Conservation (phyloP, 2,888 invertebrate genomes). For the Disparrhopalites patrizii region DNA sequence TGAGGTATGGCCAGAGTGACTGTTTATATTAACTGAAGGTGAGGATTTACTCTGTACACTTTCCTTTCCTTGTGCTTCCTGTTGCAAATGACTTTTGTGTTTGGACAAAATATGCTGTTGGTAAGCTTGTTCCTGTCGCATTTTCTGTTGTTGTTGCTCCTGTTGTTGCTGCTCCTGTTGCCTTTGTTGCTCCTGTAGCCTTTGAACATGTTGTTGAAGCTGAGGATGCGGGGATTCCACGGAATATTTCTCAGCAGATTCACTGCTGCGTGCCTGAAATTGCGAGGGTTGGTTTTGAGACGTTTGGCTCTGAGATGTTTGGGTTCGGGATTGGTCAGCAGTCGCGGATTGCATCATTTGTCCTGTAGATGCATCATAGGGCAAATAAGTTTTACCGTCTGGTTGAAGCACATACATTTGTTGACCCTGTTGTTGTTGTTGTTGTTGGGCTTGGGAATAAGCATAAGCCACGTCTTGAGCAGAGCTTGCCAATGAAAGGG, state of each 20-base stretch:
- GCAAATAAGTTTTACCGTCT: slow-evolving; percentile 42
- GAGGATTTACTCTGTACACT: neutral
- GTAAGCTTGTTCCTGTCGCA: slow-evolving; percentile 29
- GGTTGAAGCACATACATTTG: slow-evolving; percentile 45
- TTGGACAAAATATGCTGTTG: slow-evolving; percentile 24
- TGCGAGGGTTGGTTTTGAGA: slow-evolving; percentile 29
- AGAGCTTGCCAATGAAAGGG: neutral
- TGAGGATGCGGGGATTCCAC: slow-evolving; percentile 11
- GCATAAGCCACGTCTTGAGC: slow-evolving; percentile 4
- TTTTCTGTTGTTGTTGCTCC: slow-evolving; percentile 14
- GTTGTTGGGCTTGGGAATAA: slow-evolving; percentile 16
- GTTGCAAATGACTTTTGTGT: slow-evolving; percentile 12
- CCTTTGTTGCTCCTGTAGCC: slow-evolving; percentile 17
- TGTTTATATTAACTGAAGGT: neutral
- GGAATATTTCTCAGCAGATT: neutral
- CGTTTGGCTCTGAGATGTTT: neutral
- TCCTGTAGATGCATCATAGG: slow-evolving; percentile 15
- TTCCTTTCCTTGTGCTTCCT: neutral
- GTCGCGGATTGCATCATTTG: neutral
- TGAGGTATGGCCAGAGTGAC: slow-evolving; percentile 4
- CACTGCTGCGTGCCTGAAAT: slow-evolving; percentile 19
- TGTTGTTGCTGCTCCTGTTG: slow-evolving; percentile 20
- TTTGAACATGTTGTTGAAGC: slow-evolving; percentile 30
- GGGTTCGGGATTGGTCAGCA: slow-evolving; percentile 26
- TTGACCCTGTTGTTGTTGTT: slow-evolving; percentile 35